phyloP scores from a whole-genome alignment of 2,113 vertebrate genomes.

The Eulacestoma nigropectus region DNA sequence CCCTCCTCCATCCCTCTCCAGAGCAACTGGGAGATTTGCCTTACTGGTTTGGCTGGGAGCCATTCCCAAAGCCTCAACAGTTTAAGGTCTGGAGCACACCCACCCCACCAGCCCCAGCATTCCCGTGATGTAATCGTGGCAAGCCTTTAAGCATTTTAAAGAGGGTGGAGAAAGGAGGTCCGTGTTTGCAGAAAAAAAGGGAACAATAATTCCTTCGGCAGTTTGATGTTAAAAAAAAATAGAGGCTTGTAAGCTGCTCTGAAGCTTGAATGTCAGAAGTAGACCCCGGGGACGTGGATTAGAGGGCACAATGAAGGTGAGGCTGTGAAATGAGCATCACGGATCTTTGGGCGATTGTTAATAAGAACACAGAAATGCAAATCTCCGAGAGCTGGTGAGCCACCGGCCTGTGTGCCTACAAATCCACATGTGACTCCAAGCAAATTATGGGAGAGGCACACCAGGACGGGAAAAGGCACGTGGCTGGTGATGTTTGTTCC shows the following conservation, averaged over 20 bases:
- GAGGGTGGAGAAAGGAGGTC: not conserved
- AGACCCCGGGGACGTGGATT: constrained; percentile 17
- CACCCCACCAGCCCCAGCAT: not conserved
- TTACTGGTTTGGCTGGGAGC: not conserved
- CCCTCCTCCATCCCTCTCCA: not conserved
- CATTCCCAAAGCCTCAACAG: not conserved
- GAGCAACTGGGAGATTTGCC: not conserved
- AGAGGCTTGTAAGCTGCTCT: constrained; percentile 51
- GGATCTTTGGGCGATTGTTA: constrained; percentile 34
- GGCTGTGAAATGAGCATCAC: constrained; percentile 32
- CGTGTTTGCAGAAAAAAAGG: not conserved
- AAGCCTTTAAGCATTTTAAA: not conserved
- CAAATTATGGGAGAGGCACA: not conserved
- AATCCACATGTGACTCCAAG: not conserved
- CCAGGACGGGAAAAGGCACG: rapidly evolving
- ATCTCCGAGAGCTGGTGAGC: not conserved
- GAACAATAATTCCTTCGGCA: not conserved
- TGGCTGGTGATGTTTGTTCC: not conserved
- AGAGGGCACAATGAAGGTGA: constrained; percentile 59
- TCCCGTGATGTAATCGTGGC: rapidly evolving
- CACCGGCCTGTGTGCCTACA: not conserved
- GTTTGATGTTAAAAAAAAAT: constrained; percentile 20
- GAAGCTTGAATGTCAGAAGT: constrained; percentile 49
- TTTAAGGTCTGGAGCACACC: not conserved
- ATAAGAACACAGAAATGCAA: constrained; percentile 46